Base-by-base conservation (phyloP, 37 sponge, comb jelly and placozoan species). In the Beroe forskalii region DNA sequence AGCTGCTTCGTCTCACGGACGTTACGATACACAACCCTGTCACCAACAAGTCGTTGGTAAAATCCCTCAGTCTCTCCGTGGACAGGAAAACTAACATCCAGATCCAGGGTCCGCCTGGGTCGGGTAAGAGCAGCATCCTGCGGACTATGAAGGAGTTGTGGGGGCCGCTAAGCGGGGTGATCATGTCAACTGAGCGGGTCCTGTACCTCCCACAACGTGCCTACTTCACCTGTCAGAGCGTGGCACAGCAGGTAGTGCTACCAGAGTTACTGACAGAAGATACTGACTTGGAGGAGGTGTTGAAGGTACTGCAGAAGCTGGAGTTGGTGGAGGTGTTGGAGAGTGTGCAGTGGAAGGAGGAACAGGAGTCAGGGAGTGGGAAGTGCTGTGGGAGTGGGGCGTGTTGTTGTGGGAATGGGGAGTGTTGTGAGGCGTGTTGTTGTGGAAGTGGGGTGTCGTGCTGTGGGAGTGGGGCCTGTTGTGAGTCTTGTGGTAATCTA, bases 91-190 rank as follows among this genome's bases (percentile, higher is more conserved):
- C 25, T 27, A 44, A 22, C 55, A 48, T 80, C 86, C 86, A 33
- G 55, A 43, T 80, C 8, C 86, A 80, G 8, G 86, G 86, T 25
- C 86, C 86, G 17, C 86, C 86, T 20, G 86, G 48, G n/a, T 32
- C 86, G 25, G 86, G 86, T 27, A 80, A 80, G 48, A 80, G 86
- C 30, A 33, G 38, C 30, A 37, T 80, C 14, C 30, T 80, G 25
- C 43, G 86, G 2, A 80, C 86, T 19, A 80, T 80, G 38, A 80
- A 80, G 55, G 8, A 0, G 42, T 37, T 80, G 25, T 80, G 86
- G 86, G 55, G 42, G 4, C 86, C 86, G 24, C 43, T 80, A 48
- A 22, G 20, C 8, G 86, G 86, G 30, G 28, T 22, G 8, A 43
- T 44, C 1, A 20, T 23, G 30, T 41, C 44, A 0, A 43, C 86